phyloP scores from a whole-genome alignment of 2,888 invertebrate species.

The Tinea trinotella region DNA sequence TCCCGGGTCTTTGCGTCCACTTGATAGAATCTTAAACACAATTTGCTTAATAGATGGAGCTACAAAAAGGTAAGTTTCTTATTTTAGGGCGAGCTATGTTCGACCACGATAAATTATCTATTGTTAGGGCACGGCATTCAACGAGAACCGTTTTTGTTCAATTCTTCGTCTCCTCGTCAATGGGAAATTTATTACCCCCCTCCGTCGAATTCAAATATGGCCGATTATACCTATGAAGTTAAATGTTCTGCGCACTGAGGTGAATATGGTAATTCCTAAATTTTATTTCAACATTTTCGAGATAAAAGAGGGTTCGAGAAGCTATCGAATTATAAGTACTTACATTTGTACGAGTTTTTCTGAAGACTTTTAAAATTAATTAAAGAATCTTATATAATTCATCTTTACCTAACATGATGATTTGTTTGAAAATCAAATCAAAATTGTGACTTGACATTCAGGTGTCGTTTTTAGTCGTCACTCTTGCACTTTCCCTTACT shows the following conservation, averaged over 20 bases:
- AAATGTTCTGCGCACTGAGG: constrained; percentile 48
- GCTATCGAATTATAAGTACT: not conserved
- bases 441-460: too few relatives aligned
- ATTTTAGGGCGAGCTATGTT: constrained; percentile 32
- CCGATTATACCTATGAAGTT: constrained; percentile 57
- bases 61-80: not conserved
- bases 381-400: too few relatives aligned
- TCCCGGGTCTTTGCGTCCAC: not conserved
- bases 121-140: constrained; percentile 58
- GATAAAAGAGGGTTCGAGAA: constrained; percentile 1
- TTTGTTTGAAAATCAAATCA: too few relatives aligned
- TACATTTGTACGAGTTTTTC: too few relatives aligned
- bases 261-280: constrained; percentile 42
- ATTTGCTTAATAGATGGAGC: not conserved
- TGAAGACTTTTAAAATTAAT: too few relatives aligned
- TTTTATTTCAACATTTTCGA: constrained; percentile 33
- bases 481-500: too few relatives aligned
- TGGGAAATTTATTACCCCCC: constrained; percentile 63
- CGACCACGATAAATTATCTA: constrained; percentile 67
- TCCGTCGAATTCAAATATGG: constrained; percentile 63
- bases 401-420: too few relatives aligned
- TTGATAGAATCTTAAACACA: not conserved
- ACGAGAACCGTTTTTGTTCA: constrained; percentile 68
- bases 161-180: constrained; percentile 67
- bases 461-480: too few relatives aligned